Base-by-base conservation (phyloP, 2,888 invertebrate species). In the Epirrhoe tristata region DNA sequence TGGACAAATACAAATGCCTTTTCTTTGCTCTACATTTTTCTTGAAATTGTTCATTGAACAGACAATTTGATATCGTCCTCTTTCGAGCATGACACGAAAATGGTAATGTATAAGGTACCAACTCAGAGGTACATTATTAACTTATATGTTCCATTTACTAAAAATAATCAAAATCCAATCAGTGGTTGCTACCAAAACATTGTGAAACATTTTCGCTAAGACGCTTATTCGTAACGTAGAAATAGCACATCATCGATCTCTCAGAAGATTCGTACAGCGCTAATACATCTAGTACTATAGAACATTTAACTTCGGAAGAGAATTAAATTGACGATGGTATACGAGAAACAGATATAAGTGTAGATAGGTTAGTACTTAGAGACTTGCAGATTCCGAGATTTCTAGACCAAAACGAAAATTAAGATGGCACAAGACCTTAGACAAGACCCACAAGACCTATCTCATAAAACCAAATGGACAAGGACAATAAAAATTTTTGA, bases 1-100 rank as follows among this genome's bases (percentile, higher is more conserved):
- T 17, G 39, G 56, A 63, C 62, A 52, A 43, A 63, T 63, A 63
- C 51, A 57, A 63, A 63, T 63, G 43, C 3, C 8, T 57, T 63
- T 63, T 63, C 51, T 50, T 43, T 24, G 16, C 6, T 50, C 51
- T 39, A 51, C 34, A 54, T 32, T 53, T 16, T 48, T 31, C 12
- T 58, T 57, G 6, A 31, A 16, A 16, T 54, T 48, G 16, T 12
- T 43, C 12, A 48, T 48, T 16, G 48, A 16, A 6, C 48, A 48
- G 16, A 12, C 8, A 43, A 43, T 43, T 10, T 10, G 39, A 43
- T 10, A 43, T 43, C 12, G 12, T 12, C 39, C 4, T 12, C 12
- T 43, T 5, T 43, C 39, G 12, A 43, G 4, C 12, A 36, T 8
- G 8, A 7, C 10, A 43, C 39, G 39, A 43, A 4, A 24, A 24